Percentiles rank a stretch among this genome's conserved stretches.
Conservation (phyloP, 37 sponge, comb jelly and placozoan genomes). For the Halisarca cf. caerulea region DNA sequence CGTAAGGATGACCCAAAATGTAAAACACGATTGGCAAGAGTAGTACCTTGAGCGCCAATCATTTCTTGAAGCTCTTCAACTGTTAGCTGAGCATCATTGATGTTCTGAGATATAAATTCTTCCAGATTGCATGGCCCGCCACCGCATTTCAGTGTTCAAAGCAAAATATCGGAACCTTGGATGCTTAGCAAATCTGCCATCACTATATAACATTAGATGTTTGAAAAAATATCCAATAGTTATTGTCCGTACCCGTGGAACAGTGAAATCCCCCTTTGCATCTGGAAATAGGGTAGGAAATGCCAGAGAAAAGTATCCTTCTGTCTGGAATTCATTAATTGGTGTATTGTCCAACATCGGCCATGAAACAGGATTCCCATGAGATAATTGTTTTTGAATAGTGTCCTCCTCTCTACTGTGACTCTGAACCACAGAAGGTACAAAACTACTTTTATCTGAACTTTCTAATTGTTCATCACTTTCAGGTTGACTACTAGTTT, state of each 20-base stretch:
- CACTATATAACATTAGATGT: slow-evolving; percentile 1
- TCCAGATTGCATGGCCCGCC: slow-evolving; percentile 30
- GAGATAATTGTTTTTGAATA: background rate
- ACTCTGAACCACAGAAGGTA: background rate
- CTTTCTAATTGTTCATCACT: background rate
- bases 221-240: slow-evolving; percentile 13
- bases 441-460: no score
- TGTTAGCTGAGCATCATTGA: slow-evolving; percentile 32
- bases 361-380: slow-evolving; percentile 3
- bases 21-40: slow-evolving; percentile 41
- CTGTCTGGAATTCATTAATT: slow-evolving; percentile 4
- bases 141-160: slow-evolving; percentile 13
- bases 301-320: slow-evolving; percentile 1
- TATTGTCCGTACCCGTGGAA: background rate
- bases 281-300: slow-evolving; percentile 13
- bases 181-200: slow-evolving; percentile 43
- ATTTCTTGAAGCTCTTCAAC: slow-evolving; percentile 46
- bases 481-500: background rate
- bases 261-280: background rate
- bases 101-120: slow-evolving; percentile 17
- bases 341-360: background rate
- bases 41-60: slow-evolving; percentile 43
- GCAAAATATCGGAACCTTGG: slow-evolving; percentile 24
- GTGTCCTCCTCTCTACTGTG: background rate
- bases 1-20: slow-evolving; percentile 43